phyloP scores from a whole-genome alignment of 1,140 invertebrate species.

The Episyrphus balteatus region DNA sequence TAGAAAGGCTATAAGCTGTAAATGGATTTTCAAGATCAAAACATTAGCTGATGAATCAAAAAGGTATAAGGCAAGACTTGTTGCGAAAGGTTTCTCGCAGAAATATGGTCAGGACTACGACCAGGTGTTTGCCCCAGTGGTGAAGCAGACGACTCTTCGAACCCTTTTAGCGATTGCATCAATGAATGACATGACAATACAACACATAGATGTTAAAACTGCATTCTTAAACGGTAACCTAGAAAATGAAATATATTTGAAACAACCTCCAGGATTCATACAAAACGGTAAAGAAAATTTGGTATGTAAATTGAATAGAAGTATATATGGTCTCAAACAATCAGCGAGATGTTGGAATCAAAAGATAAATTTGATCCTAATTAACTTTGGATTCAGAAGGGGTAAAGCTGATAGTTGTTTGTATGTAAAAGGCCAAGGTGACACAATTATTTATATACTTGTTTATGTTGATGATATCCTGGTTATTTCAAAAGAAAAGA shows the following conservation, averaged over 20 bases:
- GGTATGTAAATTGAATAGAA: slow-evolving; percentile 28
- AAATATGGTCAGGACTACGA: slow-evolving; percentile 6
- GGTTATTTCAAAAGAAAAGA: no score
- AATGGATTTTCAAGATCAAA: slow-evolving; percentile 19
- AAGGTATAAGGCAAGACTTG: slow-evolving; percentile 28
- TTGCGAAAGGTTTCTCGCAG: no score
- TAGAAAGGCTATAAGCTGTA: slow-evolving; percentile 7
- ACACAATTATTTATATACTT: slow-evolving; percentile 15
- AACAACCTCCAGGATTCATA: slow-evolving; percentile 10
- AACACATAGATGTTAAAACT: slow-evolving; percentile 28
- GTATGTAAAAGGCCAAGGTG: slow-evolving; percentile 17
- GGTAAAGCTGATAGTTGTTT: slow-evolving; percentile 21
- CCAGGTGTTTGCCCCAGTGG: no score
- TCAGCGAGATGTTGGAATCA: slow-evolving; percentile 29
- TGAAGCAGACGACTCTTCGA: slow-evolving; percentile 14
- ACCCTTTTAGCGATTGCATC: slow-evolving; percentile 10
- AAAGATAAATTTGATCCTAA: slow-evolving; percentile 4
- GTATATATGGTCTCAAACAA: slow-evolving; percentile 38
- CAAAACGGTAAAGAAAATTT: slow-evolving; percentile 9
- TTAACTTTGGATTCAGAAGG: slow-evolving; percentile 7
- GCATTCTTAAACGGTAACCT: slow-evolving; percentile 36
- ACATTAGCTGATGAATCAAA: slow-evolving; percentile 6
- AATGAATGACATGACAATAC: slow-evolving; percentile 2
- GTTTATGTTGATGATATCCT: no score
- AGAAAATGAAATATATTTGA: slow-evolving; percentile 34